phyloP scores from a whole-genome alignment of 1,140 invertebrate species.

The Patella vulgata region DNA sequence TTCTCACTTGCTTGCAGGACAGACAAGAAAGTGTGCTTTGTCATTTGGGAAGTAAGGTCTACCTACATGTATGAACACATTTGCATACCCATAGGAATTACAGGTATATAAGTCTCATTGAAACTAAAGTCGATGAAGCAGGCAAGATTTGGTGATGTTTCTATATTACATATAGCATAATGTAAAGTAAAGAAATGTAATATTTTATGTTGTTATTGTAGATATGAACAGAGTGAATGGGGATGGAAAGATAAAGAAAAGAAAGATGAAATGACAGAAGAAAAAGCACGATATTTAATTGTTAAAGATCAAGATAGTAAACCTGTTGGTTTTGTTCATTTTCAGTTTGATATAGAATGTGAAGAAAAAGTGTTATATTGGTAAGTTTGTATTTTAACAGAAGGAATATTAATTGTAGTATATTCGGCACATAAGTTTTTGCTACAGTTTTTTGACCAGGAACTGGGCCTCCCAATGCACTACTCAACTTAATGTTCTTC shows the following conservation, averaged over 20 bases:
- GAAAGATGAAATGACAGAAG: conserved; percentile 74
- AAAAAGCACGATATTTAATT: conserved; percentile 74
- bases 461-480: too few relatives aligned
- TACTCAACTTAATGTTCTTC: too few relatives aligned
- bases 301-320: conserved; percentile 67
- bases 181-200: too few relatives aligned
- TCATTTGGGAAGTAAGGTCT: neutral
- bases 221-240: conserved; percentile 77
- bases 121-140: too few relatives aligned
- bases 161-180: too few relatives aligned
- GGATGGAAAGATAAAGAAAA: conserved; percentile 77
- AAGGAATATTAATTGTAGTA: too few relatives aligned
- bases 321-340: conserved; percentile 79
- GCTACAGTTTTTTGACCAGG: too few relatives aligned
- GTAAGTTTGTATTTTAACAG: conserved; percentile 66
- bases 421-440: too few relatives aligned
- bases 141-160: too few relatives aligned
- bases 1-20: too few relatives aligned
- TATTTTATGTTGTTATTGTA: conserved; percentile 50
- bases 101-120: too few relatives aligned
- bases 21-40: neutral
- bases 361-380: conserved; percentile 82
- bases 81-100: too few relatives aligned
- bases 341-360: conserved; percentile 84
- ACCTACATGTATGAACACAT: neutral